These are phyloP conservation scores for Lycodopsis pacificus DNA, from an alignment of 2,797 vertebrate species.

Conservation along the genomic window DNA sequence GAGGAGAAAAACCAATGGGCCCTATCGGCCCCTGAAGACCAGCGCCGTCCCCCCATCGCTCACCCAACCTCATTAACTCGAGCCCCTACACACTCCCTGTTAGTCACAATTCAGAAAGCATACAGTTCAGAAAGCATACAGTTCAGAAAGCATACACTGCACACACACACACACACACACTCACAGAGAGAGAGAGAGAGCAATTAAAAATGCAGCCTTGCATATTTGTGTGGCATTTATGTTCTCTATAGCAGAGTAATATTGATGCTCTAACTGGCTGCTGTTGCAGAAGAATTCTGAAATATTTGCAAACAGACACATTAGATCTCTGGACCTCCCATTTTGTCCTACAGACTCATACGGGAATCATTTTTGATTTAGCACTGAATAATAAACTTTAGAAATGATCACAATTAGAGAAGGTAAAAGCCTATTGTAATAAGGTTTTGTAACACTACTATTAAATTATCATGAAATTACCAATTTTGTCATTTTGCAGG, in stretches of 20 bases:
- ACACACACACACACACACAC: constrained; percentile 47
- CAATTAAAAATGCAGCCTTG: constrained; percentile 67
- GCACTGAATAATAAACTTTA: constrained; percentile 22
- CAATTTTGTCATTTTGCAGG: constrained; percentile 43
- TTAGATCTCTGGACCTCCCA: background rate
- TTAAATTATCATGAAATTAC: constrained; percentile 56
- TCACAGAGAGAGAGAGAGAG: background rate
- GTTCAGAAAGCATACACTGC: constrained; percentile 46
- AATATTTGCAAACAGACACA: constrained; percentile 11
- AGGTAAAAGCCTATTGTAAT: constrained; percentile 20
- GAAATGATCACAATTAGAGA: constrained; percentile 25
- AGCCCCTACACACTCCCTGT: constrained; percentile 72
- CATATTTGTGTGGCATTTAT: constrained; percentile 60
- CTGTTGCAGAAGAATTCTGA: constrained; percentile 16
- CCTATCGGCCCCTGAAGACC: constrained; percentile 73
- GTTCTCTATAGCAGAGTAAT: constrained; percentile 28
- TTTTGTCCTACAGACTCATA: background rate
- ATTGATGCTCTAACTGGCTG: constrained; percentile 4
- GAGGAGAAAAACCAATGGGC: constrained; percentile 71
- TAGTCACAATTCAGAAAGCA: constrained; percentile 83
- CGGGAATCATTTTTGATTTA: constrained; percentile 22
- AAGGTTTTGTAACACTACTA: constrained; percentile 18
- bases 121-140: constrained; percentile 65
- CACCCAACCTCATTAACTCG: constrained; percentile 76
- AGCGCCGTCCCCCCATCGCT: constrained; percentile 48